phyloP scores from a whole-genome alignment of 2,888 invertebrate genomes.

The Dryocosmus kuriphilus region DNA sequence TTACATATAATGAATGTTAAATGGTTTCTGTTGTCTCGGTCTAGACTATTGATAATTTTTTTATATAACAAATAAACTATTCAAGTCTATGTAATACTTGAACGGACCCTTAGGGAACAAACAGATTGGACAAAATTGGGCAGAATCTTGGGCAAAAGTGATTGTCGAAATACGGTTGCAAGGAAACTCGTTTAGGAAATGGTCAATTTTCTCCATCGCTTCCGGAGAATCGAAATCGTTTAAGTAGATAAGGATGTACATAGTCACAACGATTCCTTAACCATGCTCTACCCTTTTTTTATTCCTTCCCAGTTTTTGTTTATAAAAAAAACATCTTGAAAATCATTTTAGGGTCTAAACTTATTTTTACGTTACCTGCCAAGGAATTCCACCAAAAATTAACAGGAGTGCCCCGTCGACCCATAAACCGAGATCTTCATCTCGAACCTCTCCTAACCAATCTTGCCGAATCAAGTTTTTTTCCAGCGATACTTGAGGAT shows the following conservation, averaged over 20 bases:
- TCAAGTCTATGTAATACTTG: too few relatives aligned
- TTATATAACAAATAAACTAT: too few relatives aligned
- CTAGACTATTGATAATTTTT: too few relatives aligned
- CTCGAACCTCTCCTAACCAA: constrained; percentile 80
- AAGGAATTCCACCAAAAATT: constrained; percentile 84
- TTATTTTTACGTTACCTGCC: constrained; percentile 79
- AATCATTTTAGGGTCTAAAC: too few relatives aligned
- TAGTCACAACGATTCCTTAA: not conserved
- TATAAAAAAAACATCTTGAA: too few relatives aligned
- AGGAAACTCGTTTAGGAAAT: not conserved
- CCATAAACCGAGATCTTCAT: constrained; percentile 79
- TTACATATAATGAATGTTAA: too few relatives aligned
- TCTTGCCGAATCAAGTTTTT: constrained; percentile 75
- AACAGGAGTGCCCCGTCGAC: constrained; percentile 81
- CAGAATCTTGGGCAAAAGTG: not conserved
- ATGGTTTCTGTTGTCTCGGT: too few relatives aligned
- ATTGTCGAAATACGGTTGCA: not conserved
- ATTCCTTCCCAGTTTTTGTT: too few relatives aligned
- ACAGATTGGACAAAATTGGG: not conserved
- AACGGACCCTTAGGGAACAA: too few relatives aligned
- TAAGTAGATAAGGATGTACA: not conserved
- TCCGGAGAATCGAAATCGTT: not conserved
- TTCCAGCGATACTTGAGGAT: constrained; percentile 79
- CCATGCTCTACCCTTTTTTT: too few relatives aligned
- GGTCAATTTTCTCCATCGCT: not conserved